phyloP scores from a whole-genome alignment of 1,140 invertebrate genomes.

The Ladona fulva region DNA sequence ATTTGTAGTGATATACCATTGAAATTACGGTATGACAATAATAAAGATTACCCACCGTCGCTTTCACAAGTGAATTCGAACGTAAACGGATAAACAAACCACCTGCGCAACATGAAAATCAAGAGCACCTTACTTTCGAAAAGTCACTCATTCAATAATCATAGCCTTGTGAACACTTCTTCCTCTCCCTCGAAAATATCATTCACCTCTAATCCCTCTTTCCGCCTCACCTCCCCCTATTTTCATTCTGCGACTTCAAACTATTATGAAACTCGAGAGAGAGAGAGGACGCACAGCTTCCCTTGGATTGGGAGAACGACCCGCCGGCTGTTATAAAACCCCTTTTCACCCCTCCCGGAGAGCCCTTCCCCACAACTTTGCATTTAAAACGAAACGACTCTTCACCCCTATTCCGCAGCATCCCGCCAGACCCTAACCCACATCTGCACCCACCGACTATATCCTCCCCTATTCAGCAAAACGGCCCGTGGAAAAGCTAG shows the following conservation, averaged over 20 bases:
- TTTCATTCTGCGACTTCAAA: not conserved
- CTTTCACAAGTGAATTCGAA: too few relatives aligned
- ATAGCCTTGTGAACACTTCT: not conserved
- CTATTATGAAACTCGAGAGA: not conserved
- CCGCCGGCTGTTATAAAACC: not conserved
- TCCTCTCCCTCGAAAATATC: not conserved
- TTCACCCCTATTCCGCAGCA: not conserved
- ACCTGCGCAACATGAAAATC: too few relatives aligned
- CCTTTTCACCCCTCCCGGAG: not conserved
- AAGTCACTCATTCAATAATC: too few relatives aligned
- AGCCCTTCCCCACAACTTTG: not conserved
- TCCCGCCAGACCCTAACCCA: not conserved
- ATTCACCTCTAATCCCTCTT: not conserved
- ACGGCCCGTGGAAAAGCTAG: not conserved
- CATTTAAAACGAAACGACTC: constrained; percentile 4
- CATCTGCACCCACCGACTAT: not conserved
- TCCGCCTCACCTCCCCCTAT: not conserved
- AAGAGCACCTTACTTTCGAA: too few relatives aligned
- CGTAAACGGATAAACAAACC: too few relatives aligned
- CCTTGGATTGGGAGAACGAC: not conserved
- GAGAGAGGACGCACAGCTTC: not conserved
- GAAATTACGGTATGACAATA: too few relatives aligned
- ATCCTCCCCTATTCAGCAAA: not conserved
- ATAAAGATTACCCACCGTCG: too few relatives aligned
- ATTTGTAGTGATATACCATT: too few relatives aligned